Base-by-base conservation (phyloP, 2,797 vertebrate genomes). In the Sebastes itinus region DNA sequence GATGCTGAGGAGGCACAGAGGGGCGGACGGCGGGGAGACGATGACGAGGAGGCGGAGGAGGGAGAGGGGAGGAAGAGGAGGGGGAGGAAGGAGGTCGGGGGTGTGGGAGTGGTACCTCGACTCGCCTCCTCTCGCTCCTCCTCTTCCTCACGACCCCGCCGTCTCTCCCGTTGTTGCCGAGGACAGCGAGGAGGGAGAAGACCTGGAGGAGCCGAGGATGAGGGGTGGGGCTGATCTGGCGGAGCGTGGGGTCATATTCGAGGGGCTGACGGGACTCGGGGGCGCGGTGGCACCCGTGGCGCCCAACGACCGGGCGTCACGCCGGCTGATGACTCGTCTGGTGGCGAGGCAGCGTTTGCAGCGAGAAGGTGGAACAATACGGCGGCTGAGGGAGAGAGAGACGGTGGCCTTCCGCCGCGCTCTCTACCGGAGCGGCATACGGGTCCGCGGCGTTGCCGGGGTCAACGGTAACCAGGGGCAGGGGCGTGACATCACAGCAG, bases 371-470 rank as follows among this genome's bases (percentile, higher is more conserved):
- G 94, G 96, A 8, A 77, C 91, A 0, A 84, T 95, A 70, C 92
- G 93, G 0, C 95, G 95, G 54, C 94, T 97, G 73, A 94, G 96
- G 78, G 97, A 97, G 73, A 84, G 97, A 35, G 97, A 98, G 65
- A 96, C 96, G 12, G 93, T 97, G 66, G 95, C 80, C 4, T 97
- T 98, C 84, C 96, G 97, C 32, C 96, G 97, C 10, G 94, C 95
- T 5, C 96, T 98, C 7, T 98, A 98, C 92, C 96, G 96, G 10
- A 94, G 93, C 0, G 96, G 96, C 2, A 79, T 97, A 30, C 95
- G 96, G 1, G 96, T 97, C n/a, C 92, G 92, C 2, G 96, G 95
- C 11, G 89, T 97, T 0, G 84, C 87, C 0, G 87, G 90, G 3
- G 22, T 35, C 5, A 32, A 33, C 91, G 91, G 82, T 90, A 95